Evolutionary conservation across 2,797 vertebrate genomes (phyloP).

Genomic region (Lycodopsis pacificus): DNA sequence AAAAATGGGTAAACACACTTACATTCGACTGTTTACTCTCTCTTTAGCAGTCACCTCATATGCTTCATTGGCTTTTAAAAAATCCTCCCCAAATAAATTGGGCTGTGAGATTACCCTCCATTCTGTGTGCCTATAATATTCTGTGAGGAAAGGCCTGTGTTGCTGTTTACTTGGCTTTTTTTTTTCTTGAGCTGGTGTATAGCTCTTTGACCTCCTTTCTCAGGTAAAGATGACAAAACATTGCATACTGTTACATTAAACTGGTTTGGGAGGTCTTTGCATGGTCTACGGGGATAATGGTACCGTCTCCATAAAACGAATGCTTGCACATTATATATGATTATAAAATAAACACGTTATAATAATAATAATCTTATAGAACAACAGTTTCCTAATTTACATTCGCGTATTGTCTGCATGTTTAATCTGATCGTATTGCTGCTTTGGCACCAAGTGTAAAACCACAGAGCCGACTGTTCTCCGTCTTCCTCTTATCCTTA

Average conservation of each 20-base stretch:
- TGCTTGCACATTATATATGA: neutral
- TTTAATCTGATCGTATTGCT: neutral
- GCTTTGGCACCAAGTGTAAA: neutral
- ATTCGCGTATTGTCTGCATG: too few relatives aligned
- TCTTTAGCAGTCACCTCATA: neutral
- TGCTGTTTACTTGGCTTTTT: neutral
- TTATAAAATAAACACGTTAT: neutral
- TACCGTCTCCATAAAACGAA: neutral
- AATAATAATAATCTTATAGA: neutral
- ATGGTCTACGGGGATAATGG: neutral
- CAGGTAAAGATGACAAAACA: neutral
- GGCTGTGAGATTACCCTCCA: conserved; percentile 22
- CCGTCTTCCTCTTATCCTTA: too few relatives aligned
- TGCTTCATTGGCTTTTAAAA: conserved; percentile 12
- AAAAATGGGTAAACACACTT: conserved; percentile 17
- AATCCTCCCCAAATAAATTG: conserved; percentile 24
- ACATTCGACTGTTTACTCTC: conserved; percentile 20
- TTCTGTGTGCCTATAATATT: conserved; percentile 8
- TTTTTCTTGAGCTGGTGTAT: neutral
- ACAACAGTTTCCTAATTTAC: neutral
- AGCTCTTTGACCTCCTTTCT: neutral
- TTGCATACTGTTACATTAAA: neutral
- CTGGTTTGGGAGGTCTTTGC: neutral
- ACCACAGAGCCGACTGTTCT: neutral
- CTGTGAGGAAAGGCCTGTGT: conserved; percentile 11